Conservation (phyloP, 2,113 vertebrate species). For the Apodemus sylvaticus region DNA sequence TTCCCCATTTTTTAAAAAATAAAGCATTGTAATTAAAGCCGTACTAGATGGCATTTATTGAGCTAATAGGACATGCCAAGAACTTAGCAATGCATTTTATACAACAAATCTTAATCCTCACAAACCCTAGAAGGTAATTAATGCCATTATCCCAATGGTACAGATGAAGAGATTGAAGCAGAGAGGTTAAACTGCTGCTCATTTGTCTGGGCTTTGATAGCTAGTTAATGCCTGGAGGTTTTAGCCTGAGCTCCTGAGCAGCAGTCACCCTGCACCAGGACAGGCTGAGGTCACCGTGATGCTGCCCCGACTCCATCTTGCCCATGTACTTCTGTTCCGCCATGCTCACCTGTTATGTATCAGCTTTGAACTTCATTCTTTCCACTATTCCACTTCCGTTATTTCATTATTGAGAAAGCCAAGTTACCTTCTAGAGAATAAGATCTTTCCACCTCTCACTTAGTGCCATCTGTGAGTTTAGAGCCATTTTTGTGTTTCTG, state of each 20-base stretch:
- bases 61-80: slow-evolving; percentile 15
- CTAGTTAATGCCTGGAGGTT: not conserved
- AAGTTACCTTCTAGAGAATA: not conserved
- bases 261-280: not conserved
- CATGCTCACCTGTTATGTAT: not conserved
- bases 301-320: not conserved
- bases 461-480: not conserved
- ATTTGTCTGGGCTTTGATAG: not conserved
- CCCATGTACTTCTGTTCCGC: not conserved
- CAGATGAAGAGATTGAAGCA: slow-evolving; percentile 14
- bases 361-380: slow-evolving; percentile 15
- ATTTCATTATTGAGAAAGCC: not conserved
- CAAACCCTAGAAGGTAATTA: slow-evolving; percentile 14
- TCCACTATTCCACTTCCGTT: not conserved
- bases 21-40: slow-evolving; percentile 47
- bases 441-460: not conserved
- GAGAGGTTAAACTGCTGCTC: slow-evolving; percentile 16
- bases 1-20: slow-evolving; percentile 54
- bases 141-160: slow-evolving; percentile 23
- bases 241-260: not conserved
- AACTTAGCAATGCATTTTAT: slow-evolving; percentile 18
- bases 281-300: not conserved
- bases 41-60: slow-evolving; percentile 18
- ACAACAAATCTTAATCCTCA: slow-evolving; percentile 11
- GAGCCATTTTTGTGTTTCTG: not conserved